A percentile compares a stretch with the other conserved stretches of the same genome.
phyloP scores from a whole-genome alignment of 2,113 vertebrate species.

The Callaeas wilsoni region DNA sequence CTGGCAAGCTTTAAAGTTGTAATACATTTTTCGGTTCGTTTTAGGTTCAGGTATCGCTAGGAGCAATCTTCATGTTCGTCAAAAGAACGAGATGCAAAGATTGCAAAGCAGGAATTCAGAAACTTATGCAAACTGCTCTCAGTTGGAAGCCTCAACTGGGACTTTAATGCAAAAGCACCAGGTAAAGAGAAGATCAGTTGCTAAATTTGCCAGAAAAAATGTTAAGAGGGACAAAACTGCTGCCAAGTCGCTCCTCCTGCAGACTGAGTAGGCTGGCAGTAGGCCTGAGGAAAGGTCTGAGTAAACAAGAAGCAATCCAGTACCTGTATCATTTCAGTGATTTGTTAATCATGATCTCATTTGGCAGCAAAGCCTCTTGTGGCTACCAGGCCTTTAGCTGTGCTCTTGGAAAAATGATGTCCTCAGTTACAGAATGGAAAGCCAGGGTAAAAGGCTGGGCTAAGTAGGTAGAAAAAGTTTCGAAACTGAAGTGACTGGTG shows the following conservation, averaged over 20 bases:
- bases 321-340: background rate
- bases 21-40: conserved; percentile 69
- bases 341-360: background rate
- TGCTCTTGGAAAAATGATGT: background rate
- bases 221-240: conserved; percentile 17
- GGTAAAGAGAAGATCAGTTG: conserved; percentile 30
- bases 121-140: conserved; percentile 54
- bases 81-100: conserved; percentile 14
- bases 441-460: background rate
- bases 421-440: background rate
- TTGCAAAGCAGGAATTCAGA: conserved; percentile 19
- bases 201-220: conserved; percentile 62
- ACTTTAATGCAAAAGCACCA: conserved; percentile 40
- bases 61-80: conserved; percentile 51
- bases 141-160: conserved; percentile 46
- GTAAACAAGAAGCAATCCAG: background rate
- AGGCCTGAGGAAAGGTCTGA: background rate
- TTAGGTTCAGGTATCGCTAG: conserved; percentile 73
- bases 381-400: background rate
- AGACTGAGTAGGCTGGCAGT: background rate
- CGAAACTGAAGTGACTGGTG: background rate
- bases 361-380: background rate
- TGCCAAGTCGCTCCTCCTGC: background rate
- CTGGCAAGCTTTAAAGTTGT: conserved; percentile 50
- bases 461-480: background rate